These are phyloP conservation scores for Neostethus bicornis DNA, from an alignment of 2,797 vertebrate genomes.

Conservation along the genomic window DNA sequence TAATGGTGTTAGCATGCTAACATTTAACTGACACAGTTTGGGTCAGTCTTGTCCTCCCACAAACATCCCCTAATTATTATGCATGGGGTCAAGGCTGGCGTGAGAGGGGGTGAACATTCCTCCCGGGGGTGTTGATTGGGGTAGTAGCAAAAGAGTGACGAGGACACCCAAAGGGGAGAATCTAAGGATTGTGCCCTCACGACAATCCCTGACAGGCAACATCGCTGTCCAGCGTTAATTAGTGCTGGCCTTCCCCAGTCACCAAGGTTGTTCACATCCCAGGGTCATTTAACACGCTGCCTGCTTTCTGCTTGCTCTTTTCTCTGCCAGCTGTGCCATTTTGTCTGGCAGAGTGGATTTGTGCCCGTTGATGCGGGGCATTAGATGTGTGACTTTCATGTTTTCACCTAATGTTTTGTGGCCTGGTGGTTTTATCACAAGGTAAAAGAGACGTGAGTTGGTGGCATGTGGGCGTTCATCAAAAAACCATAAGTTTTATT, in stretches of 20 bases:
- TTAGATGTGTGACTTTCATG: conserved; percentile 71
- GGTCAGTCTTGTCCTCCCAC: conserved; percentile 39
- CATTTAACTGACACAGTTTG: conserved; percentile 56
- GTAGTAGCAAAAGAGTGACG: conserved; percentile 47
- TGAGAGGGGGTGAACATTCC: conserved; percentile 59
- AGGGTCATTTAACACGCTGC: conserved; percentile 79
- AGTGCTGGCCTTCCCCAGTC: conserved; percentile 81
- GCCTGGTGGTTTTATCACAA: conserved; percentile 59
- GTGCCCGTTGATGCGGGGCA: conserved; percentile 51
- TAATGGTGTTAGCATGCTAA: conserved; percentile 52
- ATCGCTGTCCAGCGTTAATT: conserved; percentile 76
- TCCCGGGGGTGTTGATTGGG: conserved; percentile 50
- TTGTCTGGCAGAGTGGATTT: conserved; percentile 72
- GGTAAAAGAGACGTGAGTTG: conserved; percentile 31
- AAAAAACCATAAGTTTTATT: conserved; percentile 36
- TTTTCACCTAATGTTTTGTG: conserved; percentile 61
- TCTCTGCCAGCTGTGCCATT: conserved; percentile 82
- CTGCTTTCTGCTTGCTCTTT: conserved; percentile 80
- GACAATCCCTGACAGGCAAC: conserved; percentile 67
- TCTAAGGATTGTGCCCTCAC: conserved; percentile 68
- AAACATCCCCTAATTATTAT: conserved; percentile 67
- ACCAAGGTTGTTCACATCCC: conserved; percentile 81
- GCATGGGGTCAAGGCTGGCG: conserved; percentile 52
- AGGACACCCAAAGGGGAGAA: conserved; percentile 67
- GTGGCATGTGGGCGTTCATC: conserved; percentile 33